A percentile compares a stretch with the other conserved stretches of the same genome.
phyloP scores from a whole-genome alignment of 2,888 invertebrate genomes.

The Drosophila formosana region DNA sequence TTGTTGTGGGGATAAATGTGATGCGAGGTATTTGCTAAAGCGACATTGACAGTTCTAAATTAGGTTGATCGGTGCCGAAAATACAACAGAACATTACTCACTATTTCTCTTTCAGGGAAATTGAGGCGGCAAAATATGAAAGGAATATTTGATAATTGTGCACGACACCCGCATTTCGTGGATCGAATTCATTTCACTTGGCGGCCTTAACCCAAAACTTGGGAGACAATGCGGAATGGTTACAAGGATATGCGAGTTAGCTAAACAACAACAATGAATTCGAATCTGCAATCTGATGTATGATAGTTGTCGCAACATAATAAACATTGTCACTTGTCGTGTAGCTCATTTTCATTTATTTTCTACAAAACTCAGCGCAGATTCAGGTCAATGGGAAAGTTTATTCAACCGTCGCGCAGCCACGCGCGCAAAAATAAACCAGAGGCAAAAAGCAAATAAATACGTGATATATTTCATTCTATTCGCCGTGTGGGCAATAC shows the following conservation, averaged over 20 bases:
- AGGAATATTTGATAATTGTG: constrained; percentile 44
- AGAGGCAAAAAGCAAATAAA: constrained; percentile 2
- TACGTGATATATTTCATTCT: constrained; percentile 6
- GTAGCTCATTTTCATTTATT: constrained; percentile 19
- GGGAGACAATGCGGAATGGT: constrained; percentile 38
- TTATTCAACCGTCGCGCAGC: constrained; percentile 60
- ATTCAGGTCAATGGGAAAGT: constrained; percentile 79
- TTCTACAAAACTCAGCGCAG: constrained; percentile 21
- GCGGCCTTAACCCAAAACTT: constrained; percentile 54
- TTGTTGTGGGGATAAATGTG: constrained; percentile 23
- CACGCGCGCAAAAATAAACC: constrained; percentile 48
- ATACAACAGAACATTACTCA: constrained; percentile 50
- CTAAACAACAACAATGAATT: constrained; percentile 3
- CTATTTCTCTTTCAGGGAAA: constrained; percentile 5
- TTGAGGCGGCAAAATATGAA: constrained; percentile 28
- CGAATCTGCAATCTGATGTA: constrained; percentile 24
- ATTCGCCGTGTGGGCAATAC: not conserved
- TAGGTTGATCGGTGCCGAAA: constrained; percentile 60
- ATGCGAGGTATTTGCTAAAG: constrained; percentile 39
- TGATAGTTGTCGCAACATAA: not conserved
- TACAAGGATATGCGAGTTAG: constrained; percentile 49
- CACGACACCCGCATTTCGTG: constrained; percentile 25
- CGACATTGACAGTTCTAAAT: constrained; percentile 65
- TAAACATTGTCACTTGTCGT: not conserved
- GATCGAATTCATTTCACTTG: not conserved